Base-by-base conservation (phyloP, 2,888 invertebrate genomes). In the Ennomos erosarius region DNA sequence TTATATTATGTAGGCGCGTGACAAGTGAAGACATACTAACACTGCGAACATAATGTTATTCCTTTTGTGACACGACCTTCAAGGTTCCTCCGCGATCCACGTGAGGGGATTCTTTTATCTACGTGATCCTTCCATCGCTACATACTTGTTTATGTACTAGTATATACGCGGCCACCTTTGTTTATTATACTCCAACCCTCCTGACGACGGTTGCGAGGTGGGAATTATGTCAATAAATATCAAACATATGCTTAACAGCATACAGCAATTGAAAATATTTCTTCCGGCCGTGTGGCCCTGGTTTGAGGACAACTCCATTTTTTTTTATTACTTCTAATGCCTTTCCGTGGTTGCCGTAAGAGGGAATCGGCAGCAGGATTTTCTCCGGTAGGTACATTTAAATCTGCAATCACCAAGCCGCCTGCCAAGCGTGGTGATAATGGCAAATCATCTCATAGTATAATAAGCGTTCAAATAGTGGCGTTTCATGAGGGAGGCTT, bases 1-100 rank as follows among this genome's bases (percentile, higher is more conserved):
- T 36, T 55, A 37, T 55, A 55, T 65, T 37, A 55, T 42, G 54
- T 33, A 36, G n/a, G 26, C 43, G 53, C 49, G 56, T 68, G 62
- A 60, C 55, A 59, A 52, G 42, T 38, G 39, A 63, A 65, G 52
- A 55, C 45, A 62, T 36, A 61, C 60, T 54, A 49, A 43, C 37
- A 52, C 57, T 37, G 47, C 45, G 51, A 48, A 44, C 58, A 53
- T 52, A 55, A 55, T 51, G 45, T 60, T 60, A 60, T 68, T 69
- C 61, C 63, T 59, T 64, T 59, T 42, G 66, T 64, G 66, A 59
- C 50, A 36, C 45, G 44, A 55, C 53, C 53, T 68, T 65, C 59
- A 61, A 40, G 57, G 48, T 53, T 55, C 16, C 45, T 59, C 54
- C 38, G 52, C 57, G 48, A 59, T 51, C 60, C 60, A 55, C 53